Percentiles rank a stretch among this genome's conserved stretches.
Evolutionary conservation across 2,888 invertebrate species (phyloP).

Genomic region (Dynastes maya): DNA sequence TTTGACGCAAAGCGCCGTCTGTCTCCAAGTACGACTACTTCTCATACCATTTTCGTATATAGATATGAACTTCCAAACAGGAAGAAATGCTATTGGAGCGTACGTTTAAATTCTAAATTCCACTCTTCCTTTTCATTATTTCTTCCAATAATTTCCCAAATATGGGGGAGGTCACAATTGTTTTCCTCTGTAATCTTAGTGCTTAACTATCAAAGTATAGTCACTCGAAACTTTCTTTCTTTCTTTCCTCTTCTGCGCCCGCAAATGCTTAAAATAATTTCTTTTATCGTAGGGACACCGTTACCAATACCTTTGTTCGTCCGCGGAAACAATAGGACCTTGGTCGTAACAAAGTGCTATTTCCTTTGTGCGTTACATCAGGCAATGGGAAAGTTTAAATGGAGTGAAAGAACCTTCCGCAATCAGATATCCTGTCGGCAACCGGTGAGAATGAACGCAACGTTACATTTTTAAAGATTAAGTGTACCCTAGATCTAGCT

Average conservation of each 20-base stretch:
- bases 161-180: no score
- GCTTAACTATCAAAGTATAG: no score
- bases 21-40: no score
- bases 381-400: conserved; percentile 2
- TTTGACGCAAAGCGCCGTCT: no score
- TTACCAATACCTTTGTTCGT: not conserved
- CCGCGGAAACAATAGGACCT: not conserved
- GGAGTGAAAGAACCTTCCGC: conserved; percentile 4
- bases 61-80: no score
- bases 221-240: not conserved
- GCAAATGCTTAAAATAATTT: conserved; percentile 1
- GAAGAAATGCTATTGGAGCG: no score
- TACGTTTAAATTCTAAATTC: no score
- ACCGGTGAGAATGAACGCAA: not conserved
- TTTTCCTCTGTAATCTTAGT: no score
- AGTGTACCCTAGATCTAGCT: not conserved
- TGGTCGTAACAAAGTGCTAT: not conserved
- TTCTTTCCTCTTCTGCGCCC: not conserved
- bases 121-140: no score
- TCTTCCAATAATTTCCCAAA: no score
- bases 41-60: no score
- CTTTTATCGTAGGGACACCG: not conserved
- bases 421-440: conserved; percentile 3
- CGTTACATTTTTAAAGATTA: not conserved
- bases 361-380: not conserved